Conservation (phyloP, 2,113 vertebrate genomes). For the Antigone vipio region DNA sequence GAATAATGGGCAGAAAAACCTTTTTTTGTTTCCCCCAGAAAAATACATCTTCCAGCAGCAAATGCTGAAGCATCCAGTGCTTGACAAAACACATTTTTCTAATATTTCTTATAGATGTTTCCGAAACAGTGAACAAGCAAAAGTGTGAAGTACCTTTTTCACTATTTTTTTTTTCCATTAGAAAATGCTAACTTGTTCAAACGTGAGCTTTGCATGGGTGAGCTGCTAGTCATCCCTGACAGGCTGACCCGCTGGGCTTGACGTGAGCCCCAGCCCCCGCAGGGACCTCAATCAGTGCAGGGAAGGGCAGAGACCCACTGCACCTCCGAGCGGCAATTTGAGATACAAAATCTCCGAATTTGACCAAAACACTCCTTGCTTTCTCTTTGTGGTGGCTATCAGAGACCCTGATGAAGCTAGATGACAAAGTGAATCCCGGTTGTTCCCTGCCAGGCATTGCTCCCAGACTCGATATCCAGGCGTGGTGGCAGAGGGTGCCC, state of each 20-base stretch:
- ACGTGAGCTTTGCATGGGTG: neutral
- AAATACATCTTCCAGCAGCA: neutral
- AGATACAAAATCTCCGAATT: neutral
- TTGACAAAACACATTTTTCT: neutral
- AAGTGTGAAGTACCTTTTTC: neutral
- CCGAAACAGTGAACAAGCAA: neutral
- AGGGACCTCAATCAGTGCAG: neutral
- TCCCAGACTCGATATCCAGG: neutral
- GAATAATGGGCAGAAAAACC: neutral
- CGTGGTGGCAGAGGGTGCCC: neutral
- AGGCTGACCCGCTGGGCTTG: neutral
- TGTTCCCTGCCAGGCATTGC: neutral
- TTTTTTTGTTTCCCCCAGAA: neutral
- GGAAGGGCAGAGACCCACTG: neutral
- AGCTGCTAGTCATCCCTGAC: neutral
- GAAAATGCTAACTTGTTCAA: neutral
- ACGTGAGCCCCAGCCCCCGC: neutral
- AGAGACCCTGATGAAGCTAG: neutral
- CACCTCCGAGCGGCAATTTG: neutral
- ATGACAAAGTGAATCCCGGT: neutral
- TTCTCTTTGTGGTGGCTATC: neutral
- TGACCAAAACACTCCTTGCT: neutral
- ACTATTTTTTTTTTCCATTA: neutral
- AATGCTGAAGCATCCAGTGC: neutral
- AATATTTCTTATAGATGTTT: neutral